These are phyloP conservation scores for Drosophila melanosoma DNA, from an alignment of 2,888 invertebrate genomes.

Conservation along the genomic window DNA sequence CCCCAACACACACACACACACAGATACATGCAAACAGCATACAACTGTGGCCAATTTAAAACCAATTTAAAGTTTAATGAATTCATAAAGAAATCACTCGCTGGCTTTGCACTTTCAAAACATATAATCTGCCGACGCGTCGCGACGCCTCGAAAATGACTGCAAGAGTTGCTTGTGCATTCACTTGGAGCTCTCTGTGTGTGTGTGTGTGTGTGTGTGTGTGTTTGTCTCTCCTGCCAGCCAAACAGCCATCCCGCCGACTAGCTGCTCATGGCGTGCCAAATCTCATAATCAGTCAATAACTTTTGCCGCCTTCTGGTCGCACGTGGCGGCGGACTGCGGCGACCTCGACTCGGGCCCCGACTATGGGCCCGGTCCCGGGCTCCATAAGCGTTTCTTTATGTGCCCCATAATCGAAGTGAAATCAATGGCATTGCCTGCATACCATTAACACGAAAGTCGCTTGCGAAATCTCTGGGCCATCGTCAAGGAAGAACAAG, in stretches of 20 bases:
- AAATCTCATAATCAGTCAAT: conserved; percentile 82
- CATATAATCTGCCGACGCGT: conserved; percentile 78
- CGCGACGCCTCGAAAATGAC: conserved; percentile 47
- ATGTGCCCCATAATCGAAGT: conserved; percentile 79
- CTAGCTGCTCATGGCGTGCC: conserved; percentile 69
- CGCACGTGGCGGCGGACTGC: conserved; percentile 69
- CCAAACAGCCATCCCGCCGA: neutral
- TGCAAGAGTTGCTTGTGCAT: conserved; percentile 38
- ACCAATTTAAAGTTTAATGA: conserved; percentile 82
- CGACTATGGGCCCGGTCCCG: conserved; percentile 25
- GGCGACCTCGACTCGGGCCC: conserved; percentile 69
- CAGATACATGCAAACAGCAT: conserved; percentile 24
- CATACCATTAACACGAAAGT: conserved; percentile 81
- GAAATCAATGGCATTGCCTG: conserved; percentile 81
- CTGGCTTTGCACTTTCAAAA: conserved; percentile 77
- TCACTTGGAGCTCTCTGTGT: conserved; percentile 26
- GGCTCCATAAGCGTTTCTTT: conserved; percentile 69
- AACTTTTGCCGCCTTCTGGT: conserved; percentile 79
- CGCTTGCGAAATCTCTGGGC: conserved; percentile 72
- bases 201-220: too few relatives aligned
- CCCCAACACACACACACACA: conserved; percentile 30
- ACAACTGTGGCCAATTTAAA: conserved; percentile 76
- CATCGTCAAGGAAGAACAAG: conserved; percentile 58
- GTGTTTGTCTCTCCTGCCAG: conserved; percentile 11
- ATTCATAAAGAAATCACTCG: conserved; percentile 81